phyloP scores from a whole-genome alignment of 2,888 invertebrate genomes.

The Labia minor region DNA sequence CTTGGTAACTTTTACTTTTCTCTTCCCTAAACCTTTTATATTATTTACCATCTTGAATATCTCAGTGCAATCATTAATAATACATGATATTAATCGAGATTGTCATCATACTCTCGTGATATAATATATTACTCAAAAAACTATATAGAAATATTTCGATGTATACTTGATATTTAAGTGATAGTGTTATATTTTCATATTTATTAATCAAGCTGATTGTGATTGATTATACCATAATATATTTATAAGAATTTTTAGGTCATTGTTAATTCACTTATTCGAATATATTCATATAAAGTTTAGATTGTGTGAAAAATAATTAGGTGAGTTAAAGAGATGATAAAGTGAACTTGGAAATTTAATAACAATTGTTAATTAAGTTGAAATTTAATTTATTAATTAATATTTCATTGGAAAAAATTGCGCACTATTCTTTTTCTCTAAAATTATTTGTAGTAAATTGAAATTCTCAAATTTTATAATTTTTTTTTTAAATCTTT shows the following conservation, averaged over 20 bases:
- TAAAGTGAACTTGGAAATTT: too few species aligned
- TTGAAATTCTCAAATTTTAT: too few species aligned
- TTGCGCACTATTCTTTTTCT: too few species aligned
- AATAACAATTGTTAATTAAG: too few species aligned
- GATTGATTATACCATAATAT: not conserved
- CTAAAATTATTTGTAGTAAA: too few species aligned
- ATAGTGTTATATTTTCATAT: conserved; percentile 13
- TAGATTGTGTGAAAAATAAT: too few species aligned
- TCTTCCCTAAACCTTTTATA: not conserved
- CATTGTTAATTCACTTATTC: too few species aligned
- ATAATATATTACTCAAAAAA: not conserved
- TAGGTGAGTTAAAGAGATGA: too few species aligned
- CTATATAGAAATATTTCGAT: not conserved
- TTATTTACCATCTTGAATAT: not conserved
- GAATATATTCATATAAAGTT: too few species aligned
- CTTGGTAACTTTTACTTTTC: not conserved
- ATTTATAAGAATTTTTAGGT: not conserved
- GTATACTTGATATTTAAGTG: conserved; percentile 4
- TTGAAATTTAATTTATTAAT: too few species aligned
- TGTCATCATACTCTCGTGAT: not conserved
- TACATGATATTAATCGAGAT: not conserved
- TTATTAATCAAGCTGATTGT: not conserved
- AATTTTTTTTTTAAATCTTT: too few species aligned
- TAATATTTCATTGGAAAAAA: too few species aligned
- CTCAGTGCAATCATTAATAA: conserved; percentile 7